A percentile compares a stretch with the other conserved stretches of the same genome.
phyloP scores from a whole-genome alignment of 2,113 vertebrate genomes.

The Rynchops niger region DNA sequence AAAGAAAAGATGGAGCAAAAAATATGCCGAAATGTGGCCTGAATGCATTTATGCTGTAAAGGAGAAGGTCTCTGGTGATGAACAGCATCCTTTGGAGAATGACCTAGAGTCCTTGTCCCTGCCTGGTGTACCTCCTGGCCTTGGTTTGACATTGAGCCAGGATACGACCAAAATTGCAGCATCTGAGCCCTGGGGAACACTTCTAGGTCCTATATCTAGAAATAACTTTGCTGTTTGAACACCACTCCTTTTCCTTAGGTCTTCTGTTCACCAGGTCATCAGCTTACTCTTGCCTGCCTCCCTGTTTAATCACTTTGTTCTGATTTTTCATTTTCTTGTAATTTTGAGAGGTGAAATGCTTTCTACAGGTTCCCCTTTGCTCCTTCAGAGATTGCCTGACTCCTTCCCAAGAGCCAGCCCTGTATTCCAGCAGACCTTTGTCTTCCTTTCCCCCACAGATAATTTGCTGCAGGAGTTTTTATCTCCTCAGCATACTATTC shows the following conservation, averaged over 20 bases:
- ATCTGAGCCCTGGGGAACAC: background rate
- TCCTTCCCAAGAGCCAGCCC: background rate
- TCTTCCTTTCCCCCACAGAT: background rate
- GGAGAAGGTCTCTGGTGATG: background rate
- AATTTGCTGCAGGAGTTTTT: background rate
- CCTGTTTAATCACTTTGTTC: background rate
- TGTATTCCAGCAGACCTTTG: background rate
- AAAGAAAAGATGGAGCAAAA: background rate
- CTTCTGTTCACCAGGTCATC: background rate
- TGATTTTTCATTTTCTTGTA: background rate
- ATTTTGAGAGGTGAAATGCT: background rate
- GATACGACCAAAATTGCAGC: background rate
- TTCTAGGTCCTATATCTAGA: background rate
- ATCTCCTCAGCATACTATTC: background rate
- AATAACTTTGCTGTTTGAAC: background rate
- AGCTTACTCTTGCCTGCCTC: background rate
- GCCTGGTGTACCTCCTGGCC: background rate
- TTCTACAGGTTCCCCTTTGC: background rate
- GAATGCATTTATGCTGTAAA: background rate
- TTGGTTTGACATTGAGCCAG: background rate
- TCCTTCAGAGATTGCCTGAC: background rate
- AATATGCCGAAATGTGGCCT: background rate
- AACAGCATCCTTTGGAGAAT: rapidly evolving
- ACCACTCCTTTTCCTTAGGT: rapidly evolving
- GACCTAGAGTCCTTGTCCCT: background rate